These are phyloP conservation scores for Pocillopora grandis DNA, from an alignment of 92 coral and sea anemone genomes.

Conservation along the genomic window DNA sequence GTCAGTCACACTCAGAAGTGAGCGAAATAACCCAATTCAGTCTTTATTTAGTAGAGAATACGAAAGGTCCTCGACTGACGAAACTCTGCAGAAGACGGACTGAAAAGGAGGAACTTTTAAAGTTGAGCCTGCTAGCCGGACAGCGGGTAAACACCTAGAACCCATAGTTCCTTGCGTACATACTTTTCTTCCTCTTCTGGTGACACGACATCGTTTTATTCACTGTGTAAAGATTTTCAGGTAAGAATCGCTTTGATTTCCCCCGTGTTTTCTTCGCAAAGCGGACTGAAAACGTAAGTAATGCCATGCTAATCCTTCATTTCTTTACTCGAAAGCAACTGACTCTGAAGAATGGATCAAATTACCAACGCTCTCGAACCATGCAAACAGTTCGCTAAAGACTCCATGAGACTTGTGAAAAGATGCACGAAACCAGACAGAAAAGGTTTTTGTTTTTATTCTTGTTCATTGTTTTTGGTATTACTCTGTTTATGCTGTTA, in stretches of 20 bases:
- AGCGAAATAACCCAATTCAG: too few species aligned
- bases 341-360: constrained; percentile 82
- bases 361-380: constrained; percentile 91
- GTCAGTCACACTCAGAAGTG: too few species aligned
- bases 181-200: constrained; percentile 42
- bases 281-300: neutral
- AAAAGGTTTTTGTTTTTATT: constrained; percentile 59
- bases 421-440: constrained; percentile 99
- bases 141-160: constrained; percentile 15
- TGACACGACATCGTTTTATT: constrained; percentile 82
- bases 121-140: neutral
- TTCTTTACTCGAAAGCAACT: constrained; percentile 22
- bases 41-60: too few species aligned
- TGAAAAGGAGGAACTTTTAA: neutral
- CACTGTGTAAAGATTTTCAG: neutral
- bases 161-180: constrained; percentile 76
- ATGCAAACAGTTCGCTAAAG: constrained; percentile 98
- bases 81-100: too few species aligned
- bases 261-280: neutral
- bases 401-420: constrained; percentile 95
- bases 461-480: neutral
- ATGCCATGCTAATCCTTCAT: neutral
- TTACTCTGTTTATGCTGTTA: too few species aligned
- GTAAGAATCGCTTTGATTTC: constrained; percentile 33
- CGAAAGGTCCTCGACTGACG: too few species aligned